Evolutionary conservation across 2,797 vertebrate genomes (phyloP).

Genomic region (Silurus lanzhouensis): DNA sequence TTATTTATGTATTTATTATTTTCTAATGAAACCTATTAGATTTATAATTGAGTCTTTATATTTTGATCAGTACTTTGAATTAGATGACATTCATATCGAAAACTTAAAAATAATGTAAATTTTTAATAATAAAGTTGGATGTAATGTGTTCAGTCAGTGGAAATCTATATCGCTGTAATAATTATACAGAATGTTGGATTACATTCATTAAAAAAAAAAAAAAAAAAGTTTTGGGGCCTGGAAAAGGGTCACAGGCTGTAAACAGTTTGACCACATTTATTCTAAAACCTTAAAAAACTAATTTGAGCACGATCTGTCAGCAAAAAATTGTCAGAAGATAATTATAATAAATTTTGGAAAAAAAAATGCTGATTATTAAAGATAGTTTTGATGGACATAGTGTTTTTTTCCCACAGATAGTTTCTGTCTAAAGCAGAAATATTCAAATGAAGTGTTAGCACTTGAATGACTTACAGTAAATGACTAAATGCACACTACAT

Average conservation of each 20-base stretch:
- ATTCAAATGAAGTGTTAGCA: neutral
- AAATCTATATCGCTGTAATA: neutral
- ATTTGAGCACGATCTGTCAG: no score
- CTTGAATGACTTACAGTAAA: neutral
- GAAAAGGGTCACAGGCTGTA: neutral
- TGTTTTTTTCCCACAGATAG: neutral
- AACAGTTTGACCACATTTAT: neutral
- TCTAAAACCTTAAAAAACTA: neutral
- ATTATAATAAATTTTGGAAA: no score
- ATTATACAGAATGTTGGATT: neutral
- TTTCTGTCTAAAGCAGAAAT: neutral
- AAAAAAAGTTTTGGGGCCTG: neutral
- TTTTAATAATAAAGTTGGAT: neutral
- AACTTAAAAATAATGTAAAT: neutral
- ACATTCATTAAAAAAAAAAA: neutral
- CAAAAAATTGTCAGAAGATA: no score
- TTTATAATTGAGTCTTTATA: neutral
- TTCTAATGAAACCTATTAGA: neutral
- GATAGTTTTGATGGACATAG: no score
- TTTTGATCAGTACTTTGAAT: neutral
- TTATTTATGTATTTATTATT: neutral
- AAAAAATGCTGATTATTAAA: no score
- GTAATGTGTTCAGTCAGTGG: neutral
- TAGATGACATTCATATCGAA: neutral
- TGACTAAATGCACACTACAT: neutral